These are phyloP conservation scores for Tipula lateralis DNA, from an alignment of 2,888 invertebrate genomes.

Conservation along the genomic window DNA sequence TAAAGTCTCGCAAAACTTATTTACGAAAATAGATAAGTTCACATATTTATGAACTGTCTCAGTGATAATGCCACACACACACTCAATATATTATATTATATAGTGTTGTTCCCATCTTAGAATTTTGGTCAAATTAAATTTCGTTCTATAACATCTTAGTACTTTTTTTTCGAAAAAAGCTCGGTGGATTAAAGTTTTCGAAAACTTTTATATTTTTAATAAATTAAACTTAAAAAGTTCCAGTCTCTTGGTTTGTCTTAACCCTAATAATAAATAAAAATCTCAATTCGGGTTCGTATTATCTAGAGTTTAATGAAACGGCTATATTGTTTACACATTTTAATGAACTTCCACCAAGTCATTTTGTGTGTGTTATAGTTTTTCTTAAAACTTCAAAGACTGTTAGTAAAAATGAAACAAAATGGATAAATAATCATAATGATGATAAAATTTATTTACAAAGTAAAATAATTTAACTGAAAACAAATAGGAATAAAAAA, in stretches of 20 bases:
- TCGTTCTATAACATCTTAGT: too few species aligned
- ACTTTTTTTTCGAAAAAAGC: neutral
- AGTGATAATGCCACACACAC: too few species aligned
- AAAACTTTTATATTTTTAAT: neutral
- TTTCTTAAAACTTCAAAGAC: slow-evolving; percentile 11
- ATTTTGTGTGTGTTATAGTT: neutral
- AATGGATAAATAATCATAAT: slow-evolving; percentile 19
- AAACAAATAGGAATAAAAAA: neutral
- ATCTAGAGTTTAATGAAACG: neutral
- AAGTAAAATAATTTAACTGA: slow-evolving; percentile 15
- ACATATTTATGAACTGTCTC: too few species aligned
- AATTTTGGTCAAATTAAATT: too few species aligned
- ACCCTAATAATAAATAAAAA: neutral
- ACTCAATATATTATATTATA: too few species aligned
- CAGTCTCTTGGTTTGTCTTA: neutral
- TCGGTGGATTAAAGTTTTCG: neutral
- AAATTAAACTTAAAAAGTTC: neutral
- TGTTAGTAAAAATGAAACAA: neutral
- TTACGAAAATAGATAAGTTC: too few species aligned
- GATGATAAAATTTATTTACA: slow-evolving; percentile 11
- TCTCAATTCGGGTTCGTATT: neutral
- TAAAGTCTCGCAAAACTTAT: too few species aligned
- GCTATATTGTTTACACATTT: neutral
- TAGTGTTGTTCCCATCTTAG: too few species aligned
- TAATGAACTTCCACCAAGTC: slow-evolving; percentile 4